Base-by-base conservation (phyloP, 2,888 invertebrate species). In the Hydrotaea diabolus region DNA sequence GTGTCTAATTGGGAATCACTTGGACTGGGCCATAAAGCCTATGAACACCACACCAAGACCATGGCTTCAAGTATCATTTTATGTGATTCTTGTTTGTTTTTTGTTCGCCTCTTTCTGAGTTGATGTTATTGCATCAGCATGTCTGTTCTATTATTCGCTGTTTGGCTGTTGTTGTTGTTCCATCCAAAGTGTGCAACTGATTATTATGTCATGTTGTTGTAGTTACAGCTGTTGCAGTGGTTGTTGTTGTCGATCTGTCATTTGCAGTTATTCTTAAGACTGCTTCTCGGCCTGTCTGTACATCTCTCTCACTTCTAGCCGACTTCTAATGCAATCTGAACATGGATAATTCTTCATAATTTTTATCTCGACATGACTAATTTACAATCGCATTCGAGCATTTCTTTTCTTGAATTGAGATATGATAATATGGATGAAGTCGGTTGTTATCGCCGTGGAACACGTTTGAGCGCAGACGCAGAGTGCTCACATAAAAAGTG, bases 191-290 rank as follows among this genome's bases (percentile, higher is more conserved):
- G 3, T 26, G 62, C 62, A 62, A 31, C 69, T 69, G 69, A 46
- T 69, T 69, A 69, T 46, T 46, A 46, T 4, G 62, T n/a, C 43
- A 46, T 69, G 36, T 19, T 39, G 21, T 43, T 43, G 43, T 21
- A 9, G 36, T 43, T 5, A 21, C 23, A 19, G 64, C 4, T 62
- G 62, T 62, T 19, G 43, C 19, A 23, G 26, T 66, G 43, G 43
- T 19, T 66, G 66, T 43, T 39, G 19, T 64, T 75, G 77, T 76
- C 81, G 64, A 76, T 66, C 78, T 78, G 73, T 75, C 84, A 84
- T 49, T 76, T 81, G 78, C 81, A 84, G 76, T 84, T 84, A 84
- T 79, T 69, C 69, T 17, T 17, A 8, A 15, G 17, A 64, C 53
- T n/a, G n/a, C n/a, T n/a, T n/a, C n/a, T n/a, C n/a, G n/a, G 23